phyloP scores from a whole-genome alignment of 23 tunicate species.

The Trididemnum clinides region DNA sequence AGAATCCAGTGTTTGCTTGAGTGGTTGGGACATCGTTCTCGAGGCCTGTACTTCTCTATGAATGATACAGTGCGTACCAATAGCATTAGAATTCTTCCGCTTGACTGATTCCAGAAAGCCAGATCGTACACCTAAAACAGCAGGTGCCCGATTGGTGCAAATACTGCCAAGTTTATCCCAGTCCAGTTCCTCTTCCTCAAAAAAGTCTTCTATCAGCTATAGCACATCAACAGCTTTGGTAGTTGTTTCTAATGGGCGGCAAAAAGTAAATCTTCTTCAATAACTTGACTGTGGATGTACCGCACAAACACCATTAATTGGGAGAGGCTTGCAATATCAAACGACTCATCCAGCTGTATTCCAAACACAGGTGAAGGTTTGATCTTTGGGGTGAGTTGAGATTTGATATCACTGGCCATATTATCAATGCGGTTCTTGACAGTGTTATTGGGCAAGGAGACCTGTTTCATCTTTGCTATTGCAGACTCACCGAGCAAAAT shows the following conservation, averaged over 20 bases:
- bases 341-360: constrained; percentile 63
- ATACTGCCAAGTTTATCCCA: constrained; percentile 27
- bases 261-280: constrained; percentile 36
- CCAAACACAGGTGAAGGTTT: constrained; percentile 59
- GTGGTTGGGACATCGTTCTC: constrained; percentile 32
- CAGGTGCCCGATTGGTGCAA: constrained; percentile 34
- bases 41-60: constrained; percentile 40
- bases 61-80: constrained; percentile 35
- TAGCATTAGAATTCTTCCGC: constrained; percentile 19
- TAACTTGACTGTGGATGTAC: constrained; percentile 34
- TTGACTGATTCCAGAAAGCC: constrained; percentile 30
- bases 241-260: constrained; percentile 63
- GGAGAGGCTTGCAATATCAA: constrained; percentile 40
- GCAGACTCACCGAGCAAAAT: constrained; percentile 46
- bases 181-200: neutral
- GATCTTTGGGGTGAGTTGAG: constrained; percentile 38
- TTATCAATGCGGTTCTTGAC: constrained; percentile 21
- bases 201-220: constrained; percentile 22
- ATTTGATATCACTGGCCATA: constrained; percentile 57
- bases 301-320: constrained; percentile 53
- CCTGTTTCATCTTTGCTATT: constrained; percentile 17
- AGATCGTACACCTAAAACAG: constrained; percentile 28
- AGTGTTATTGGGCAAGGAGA: constrained; percentile 56
- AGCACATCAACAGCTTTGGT: constrained; percentile 48
- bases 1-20: constrained; percentile 37